Conservation (phyloP, 2,113 vertebrate genomes). For the Leiothrix lutea region DNA sequence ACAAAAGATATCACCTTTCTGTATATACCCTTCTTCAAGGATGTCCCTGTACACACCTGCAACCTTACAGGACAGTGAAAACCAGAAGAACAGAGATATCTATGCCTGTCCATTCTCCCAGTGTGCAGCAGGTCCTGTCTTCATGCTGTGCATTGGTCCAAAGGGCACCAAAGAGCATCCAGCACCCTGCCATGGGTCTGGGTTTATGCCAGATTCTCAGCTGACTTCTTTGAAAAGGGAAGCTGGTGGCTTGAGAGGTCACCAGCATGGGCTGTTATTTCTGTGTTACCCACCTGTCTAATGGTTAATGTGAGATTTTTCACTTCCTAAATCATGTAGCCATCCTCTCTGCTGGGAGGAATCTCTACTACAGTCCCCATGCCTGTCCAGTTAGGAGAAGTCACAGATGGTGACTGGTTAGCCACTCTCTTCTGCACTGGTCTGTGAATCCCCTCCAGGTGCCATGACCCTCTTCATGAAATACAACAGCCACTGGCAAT, state of each 20-base stretch:
- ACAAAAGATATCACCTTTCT: neutral
- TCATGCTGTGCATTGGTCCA: rapidly evolving
- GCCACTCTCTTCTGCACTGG: neutral
- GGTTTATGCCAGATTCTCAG: neutral
- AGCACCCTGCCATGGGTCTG: rapidly evolving
- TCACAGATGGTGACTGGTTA: neutral
- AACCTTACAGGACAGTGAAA: neutral
- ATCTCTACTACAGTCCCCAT: neutral
- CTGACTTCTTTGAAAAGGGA: neutral
- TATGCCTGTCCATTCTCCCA: neutral
- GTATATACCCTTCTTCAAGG: neutral
- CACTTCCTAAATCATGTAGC: neutral
- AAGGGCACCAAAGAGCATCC: neutral
- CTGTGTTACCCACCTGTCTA: neutral
- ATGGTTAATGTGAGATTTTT: neutral
- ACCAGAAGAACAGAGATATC: neutral
- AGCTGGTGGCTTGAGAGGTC: neutral
- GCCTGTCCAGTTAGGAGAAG: neutral
- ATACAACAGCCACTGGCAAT: neutral
- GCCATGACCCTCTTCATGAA: neutral
- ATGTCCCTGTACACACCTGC: neutral
- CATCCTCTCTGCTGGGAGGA: neutral
- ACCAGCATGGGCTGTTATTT: neutral
- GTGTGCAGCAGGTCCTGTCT: neutral
- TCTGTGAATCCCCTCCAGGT: neutral